A percentile compares a stretch with the other conserved stretches of the same genome.
phyloP scores from a whole-genome alignment of 2,888 invertebrate genomes.

The Ectemnius continuus region DNA sequence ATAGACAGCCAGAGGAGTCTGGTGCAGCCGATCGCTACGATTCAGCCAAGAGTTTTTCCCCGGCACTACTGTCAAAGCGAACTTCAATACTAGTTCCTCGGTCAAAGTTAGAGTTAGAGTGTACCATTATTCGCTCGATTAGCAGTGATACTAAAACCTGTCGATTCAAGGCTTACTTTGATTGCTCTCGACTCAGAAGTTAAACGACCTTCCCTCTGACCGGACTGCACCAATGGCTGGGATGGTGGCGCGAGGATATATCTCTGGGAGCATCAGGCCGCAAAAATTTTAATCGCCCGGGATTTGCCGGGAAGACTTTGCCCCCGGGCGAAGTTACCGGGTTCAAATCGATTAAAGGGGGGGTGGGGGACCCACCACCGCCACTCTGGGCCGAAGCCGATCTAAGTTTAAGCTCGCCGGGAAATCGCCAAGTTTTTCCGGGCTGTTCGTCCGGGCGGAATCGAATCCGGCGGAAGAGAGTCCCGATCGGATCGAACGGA shows the following conservation, averaged over 20 bases:
- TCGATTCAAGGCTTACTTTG: conserved; percentile 1
- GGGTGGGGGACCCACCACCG: no score
- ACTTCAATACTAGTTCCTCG: neutral
- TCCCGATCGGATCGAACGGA: conserved; percentile 28
- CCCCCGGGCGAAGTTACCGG: neutral
- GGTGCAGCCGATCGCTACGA: conserved; percentile 13
- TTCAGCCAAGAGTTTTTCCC: conserved; percentile 15
- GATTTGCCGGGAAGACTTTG: neutral
- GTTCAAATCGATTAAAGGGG: conserved; percentile 28
- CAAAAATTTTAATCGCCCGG: conserved; percentile 7
- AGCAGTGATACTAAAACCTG: conserved; percentile 3
- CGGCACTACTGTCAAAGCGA: neutral
- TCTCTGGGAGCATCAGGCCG: conserved; percentile 1
- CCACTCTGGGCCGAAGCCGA: neutral
- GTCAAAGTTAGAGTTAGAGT: neutral
- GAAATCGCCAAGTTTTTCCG: conserved; percentile 24
- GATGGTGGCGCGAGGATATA: neutral
- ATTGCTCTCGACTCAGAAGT: neutral
- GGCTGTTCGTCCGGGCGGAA: conserved; percentile 11
- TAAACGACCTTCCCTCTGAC: neutral
- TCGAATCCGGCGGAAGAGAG: conserved; percentile 9
- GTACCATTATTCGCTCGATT: neutral
- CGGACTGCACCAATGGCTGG: no score
- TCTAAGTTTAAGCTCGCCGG: conserved; percentile 17
- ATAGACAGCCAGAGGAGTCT: neutral